Evolutionary conservation across 2,888 invertebrate genomes (phyloP).

Genomic region (Caenorhabditis sp.): DNA sequence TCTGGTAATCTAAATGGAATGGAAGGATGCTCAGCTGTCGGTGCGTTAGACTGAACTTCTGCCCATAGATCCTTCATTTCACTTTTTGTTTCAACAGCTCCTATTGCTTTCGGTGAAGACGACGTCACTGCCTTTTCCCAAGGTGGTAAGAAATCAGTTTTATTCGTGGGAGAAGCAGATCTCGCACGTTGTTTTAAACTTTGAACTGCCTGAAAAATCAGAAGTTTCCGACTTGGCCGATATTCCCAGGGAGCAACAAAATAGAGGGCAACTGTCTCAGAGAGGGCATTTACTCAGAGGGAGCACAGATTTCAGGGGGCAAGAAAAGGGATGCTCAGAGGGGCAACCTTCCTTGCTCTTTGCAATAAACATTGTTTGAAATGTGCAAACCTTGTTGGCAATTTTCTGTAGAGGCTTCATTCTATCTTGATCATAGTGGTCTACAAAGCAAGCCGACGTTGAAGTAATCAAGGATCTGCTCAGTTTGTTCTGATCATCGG

Average conservation of each 20-base stretch:
- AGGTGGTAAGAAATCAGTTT: too few relatives aligned
- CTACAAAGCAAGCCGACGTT: constrained; percentile 51
- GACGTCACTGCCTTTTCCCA: too few relatives aligned
- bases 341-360: too few relatives aligned
- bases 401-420: constrained; percentile 58
- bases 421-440: constrained; percentile 58
- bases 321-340: too few relatives aligned
- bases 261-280: too few relatives aligned
- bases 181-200: constrained; percentile 38
- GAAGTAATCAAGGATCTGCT: constrained; percentile 10
- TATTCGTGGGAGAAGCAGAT: constrained; percentile 41
- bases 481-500: constrained; percentile 20
- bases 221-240: background rate
- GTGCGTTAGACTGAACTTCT: background rate
- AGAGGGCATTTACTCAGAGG: too few relatives aligned
- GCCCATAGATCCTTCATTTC: constrained; percentile 3
- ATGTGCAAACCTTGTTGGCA: constrained; percentile 61
- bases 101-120: too few relatives aligned
- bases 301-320: too few relatives aligned
- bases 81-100: background rate
- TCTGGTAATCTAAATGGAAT: background rate
- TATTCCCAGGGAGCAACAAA: too few relatives aligned
- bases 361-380: too few relatives aligned
- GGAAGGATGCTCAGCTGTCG: background rate
- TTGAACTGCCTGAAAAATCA: constrained; percentile 25